Conservation (phyloP, 2,888 invertebrate genomes). For the Eurytoma adleriae region DNA sequence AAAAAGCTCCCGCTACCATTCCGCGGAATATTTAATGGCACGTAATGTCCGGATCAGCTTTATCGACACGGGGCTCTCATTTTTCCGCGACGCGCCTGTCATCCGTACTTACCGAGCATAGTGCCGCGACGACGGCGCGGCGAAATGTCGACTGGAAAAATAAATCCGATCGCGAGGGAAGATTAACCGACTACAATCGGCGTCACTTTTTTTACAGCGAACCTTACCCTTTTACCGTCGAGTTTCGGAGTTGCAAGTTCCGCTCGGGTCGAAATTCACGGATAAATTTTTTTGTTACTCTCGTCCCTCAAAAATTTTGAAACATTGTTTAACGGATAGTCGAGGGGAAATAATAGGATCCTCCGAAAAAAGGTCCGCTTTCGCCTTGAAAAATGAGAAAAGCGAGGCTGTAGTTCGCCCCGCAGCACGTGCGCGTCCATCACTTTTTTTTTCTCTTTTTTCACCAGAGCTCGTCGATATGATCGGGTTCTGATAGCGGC, state of each 20-base stretch:
- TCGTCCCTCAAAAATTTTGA: too few relatives aligned
- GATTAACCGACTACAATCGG: not conserved
- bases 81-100: not conserved
- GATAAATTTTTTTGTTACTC: too few relatives aligned
- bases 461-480: not conserved
- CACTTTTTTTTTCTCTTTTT: slow-evolving; percentile 12
- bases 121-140: not conserved
- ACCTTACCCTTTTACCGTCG: too few relatives aligned
- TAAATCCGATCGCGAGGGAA: not conserved
- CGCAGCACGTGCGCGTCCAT: not conserved
- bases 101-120: slow-evolving; percentile 1
- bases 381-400: slow-evolving; percentile 30
- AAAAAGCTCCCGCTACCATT: too few relatives aligned
- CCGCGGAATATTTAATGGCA: not conserved
- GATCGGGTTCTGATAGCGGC: slow-evolving; percentile 44
- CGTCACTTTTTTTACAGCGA: not conserved
- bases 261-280: too few relatives aligned
- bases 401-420: slow-evolving; percentile 32
- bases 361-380: not conserved
- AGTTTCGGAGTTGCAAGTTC: too few relatives aligned
- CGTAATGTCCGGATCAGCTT: slow-evolving; percentile 1
- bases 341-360: not conserved
- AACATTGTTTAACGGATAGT: not conserved
- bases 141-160: not conserved
- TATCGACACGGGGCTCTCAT: not conserved